These are phyloP conservation scores for Cromileptes altivelis DNA, from an alignment of 2,113 vertebrate genomes.

Conservation along the genomic window DNA sequence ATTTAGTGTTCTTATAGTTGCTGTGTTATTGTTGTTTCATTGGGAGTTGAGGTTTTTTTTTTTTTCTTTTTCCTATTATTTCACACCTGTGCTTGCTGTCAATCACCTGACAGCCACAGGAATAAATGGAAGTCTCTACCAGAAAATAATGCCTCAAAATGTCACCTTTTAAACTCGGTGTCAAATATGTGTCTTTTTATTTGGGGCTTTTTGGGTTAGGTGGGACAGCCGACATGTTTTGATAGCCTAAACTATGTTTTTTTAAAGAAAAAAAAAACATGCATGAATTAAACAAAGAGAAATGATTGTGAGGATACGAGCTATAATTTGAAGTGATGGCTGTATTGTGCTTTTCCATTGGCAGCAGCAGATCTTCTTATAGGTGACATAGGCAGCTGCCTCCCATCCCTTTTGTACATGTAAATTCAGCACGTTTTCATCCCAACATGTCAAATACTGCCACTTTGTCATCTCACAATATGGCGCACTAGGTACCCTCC, in stretches of 20 bases:
- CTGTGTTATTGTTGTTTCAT: slow-evolving; percentile 49
- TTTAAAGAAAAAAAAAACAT: background rate
- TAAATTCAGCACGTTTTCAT: no score
- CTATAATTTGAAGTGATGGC: background rate
- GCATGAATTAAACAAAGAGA: background rate
- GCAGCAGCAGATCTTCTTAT: no score
- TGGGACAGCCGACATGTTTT: background rate
- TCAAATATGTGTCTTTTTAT: slow-evolving; percentile 15
- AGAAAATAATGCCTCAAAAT: slow-evolving; percentile 44
- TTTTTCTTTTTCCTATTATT: slow-evolving; percentile 27
- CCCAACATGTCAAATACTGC: no score
- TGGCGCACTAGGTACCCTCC: no score
- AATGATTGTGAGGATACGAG: background rate
- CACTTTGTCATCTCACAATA: no score
- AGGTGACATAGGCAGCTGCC: no score
- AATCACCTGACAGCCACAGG: slow-evolving; percentile 44
- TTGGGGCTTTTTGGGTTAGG: background rate
- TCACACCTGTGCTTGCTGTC: slow-evolving; percentile 55
- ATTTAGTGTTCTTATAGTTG: slow-evolving; percentile 57
- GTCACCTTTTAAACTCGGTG: slow-evolving; percentile 27
- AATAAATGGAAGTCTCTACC: slow-evolving; percentile 11
- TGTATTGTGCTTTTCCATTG: no score
- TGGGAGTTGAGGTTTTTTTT: slow-evolving; percentile 19
- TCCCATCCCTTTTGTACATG: no score
- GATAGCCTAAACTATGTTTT: background rate